Percentiles rank a stretch among this genome's conserved stretches.
These are phyloP conservation scores for Penaeus monodon DNA, from an alignment of 2,888 invertebrate genomes.

Conservation along the genomic window DNA sequence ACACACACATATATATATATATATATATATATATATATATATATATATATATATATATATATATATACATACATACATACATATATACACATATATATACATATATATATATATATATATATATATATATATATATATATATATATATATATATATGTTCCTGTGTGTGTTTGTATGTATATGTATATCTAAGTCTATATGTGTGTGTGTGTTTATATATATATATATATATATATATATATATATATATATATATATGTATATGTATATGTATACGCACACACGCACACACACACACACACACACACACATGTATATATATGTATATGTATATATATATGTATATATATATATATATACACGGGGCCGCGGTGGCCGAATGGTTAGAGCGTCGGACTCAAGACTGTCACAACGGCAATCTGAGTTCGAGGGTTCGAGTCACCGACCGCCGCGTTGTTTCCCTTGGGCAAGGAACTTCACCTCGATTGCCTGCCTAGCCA, in stretches of 20 bases:
- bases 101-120: constrained; percentile 3
- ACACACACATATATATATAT: not conserved
- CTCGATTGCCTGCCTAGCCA: too few relatives aligned
- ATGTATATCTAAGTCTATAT: not conserved
- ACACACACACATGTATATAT: not conserved
- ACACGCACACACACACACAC: not conserved
- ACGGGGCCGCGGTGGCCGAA: too few relatives aligned
- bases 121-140: not conserved
- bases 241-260: constrained; percentile 20
- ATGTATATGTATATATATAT: too few relatives aligned
- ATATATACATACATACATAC: not conserved
- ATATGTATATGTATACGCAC: constrained; percentile 21
- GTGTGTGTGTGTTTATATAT: constrained; percentile 7
- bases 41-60: not conserved
- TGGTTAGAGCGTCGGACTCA: too few relatives aligned
- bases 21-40: constrained; percentile 26
- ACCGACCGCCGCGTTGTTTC: too few relatives aligned
- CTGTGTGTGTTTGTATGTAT: not conserved
- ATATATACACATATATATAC: not conserved
- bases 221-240: constrained; percentile 25
- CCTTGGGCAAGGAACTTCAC: too few relatives aligned
- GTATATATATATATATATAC: not conserved
- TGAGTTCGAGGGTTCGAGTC: too few relatives aligned
- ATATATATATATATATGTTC: too few relatives aligned
- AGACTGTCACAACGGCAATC: too few relatives aligned